Base-by-base conservation (phyloP, 2,888 invertebrate species). In the Volucella bombylans region DNA sequence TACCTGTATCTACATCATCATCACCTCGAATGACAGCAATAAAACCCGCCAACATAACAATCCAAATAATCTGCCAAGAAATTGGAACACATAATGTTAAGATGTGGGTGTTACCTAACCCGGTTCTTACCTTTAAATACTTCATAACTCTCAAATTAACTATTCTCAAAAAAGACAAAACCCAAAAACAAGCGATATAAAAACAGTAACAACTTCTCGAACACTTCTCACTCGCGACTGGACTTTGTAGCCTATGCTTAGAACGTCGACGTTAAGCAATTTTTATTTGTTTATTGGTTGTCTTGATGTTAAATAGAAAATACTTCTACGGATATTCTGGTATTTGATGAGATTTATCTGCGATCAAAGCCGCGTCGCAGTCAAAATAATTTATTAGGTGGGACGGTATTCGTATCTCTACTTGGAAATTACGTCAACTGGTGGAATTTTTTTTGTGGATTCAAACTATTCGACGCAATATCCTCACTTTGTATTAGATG, bases 211-310 rank as follows among this genome's bases (percentile, higher is more conserved):
- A 67, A 54, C 43, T 39, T 59, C 15, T 12, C 14, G 41, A 69
- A 43, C 80, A 83, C 83, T 76, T 80, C 83, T 71, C 80, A 76
- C 79, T 76, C 80, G 80, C 74, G 59, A 11, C 74, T 83, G 54
- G 23, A 76, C 65, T 76, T 50, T 80, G 39, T 12, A 65, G 54
- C 80, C 71, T 74, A 76, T 83, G 68, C 31, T 50, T 61, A 57
- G 43, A 62, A 38, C 62, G 49, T 54, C 43, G 49, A 10, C 59
- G 61, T 6, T 52, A 43, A 57, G 65, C 62, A 61, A 39, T 64
- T 69, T 77, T 38, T 64, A n/a, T 67, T 45, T 18, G 39, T 64
- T 43, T 39, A 64, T 41, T 71, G 31, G 45, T 38, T 31, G 31
- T 6, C 31, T 71, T 43, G 50, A 23, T 57, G 65, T 74, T 74